phyloP scores from a whole-genome alignment of 2,797 vertebrate genomes.

The Sphaeramia orbicularis region DNA sequence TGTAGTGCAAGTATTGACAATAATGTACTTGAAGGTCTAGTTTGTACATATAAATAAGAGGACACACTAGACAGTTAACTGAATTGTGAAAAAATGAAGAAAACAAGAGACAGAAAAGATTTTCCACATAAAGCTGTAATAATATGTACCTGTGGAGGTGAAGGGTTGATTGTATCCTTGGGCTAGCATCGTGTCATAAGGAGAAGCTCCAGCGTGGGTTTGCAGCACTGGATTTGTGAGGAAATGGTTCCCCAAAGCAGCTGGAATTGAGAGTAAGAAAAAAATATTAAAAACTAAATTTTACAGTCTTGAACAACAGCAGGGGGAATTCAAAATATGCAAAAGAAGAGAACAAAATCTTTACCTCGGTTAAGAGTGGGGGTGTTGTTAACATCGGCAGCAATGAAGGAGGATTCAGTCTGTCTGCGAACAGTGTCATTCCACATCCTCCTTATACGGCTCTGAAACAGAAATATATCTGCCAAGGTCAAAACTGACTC shows the following conservation, averaged over 20 bases:
- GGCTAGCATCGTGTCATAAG: slow-evolving; percentile 93
- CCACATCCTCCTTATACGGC: slow-evolving; percentile 96
- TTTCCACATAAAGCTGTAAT: background rate
- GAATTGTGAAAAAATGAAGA: too few relatives aligned
- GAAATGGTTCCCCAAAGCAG: slow-evolving; percentile 92
- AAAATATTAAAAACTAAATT: slow-evolving; percentile 16
- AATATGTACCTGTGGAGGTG: slow-evolving; percentile 89
- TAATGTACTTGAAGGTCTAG: slow-evolving; percentile 2
- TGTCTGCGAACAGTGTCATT: slow-evolving; percentile 94
- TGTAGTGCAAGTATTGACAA: slow-evolving; percentile 1
- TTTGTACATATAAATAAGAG: slow-evolving; percentile 3
- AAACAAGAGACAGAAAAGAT: slow-evolving; percentile 5
- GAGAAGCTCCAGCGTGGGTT: slow-evolving; percentile 90
- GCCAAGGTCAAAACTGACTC: slow-evolving; percentile 48
- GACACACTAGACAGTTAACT: background rate
- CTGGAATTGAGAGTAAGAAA: slow-evolving; percentile 56
- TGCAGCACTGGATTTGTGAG: slow-evolving; percentile 93
- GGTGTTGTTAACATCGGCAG: slow-evolving; percentile 93
- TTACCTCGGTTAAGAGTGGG: slow-evolving; percentile 93
- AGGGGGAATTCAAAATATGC: slow-evolving; percentile 2
- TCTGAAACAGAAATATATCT: slow-evolving; percentile 77
- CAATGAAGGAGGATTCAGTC: slow-evolving; percentile 94
- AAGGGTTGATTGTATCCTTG: slow-evolving; percentile 92
- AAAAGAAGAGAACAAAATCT: background rate
- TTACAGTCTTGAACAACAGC: slow-evolving; percentile 5